Base-by-base conservation (phyloP, 2,113 vertebrate genomes). In the Phaethornis superciliosus region DNA sequence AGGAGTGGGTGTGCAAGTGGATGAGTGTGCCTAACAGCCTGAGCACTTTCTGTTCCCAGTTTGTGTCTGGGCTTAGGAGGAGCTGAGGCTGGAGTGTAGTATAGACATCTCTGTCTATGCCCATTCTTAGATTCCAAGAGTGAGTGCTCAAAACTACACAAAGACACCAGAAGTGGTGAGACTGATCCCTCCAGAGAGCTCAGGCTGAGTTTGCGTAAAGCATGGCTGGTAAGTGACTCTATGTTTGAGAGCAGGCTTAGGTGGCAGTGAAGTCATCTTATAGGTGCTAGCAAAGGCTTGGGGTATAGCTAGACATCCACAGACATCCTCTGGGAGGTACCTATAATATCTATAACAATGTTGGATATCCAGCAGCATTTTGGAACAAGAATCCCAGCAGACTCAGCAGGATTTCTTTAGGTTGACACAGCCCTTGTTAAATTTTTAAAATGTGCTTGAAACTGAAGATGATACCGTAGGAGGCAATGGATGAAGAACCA, bases 1-100 rank as follows among this genome's bases (percentile, higher is more conserved):
- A 13, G 76, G 33, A 64, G 28, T 0, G 0, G 28, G 5, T 63
- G 42, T 51, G 44, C 76, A 51, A 19, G 30, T 2, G 1, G 46
- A 27, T n/a, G n/a, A n/a, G n/a, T n/a, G n/a, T n/a, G n/a, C 55
- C 35, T 30, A 51, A 7, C 9, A 24, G 23, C 33, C 63, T 33
- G 30, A 30, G 33, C 2, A 0, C 40, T 24, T 56, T 55, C 55
- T 33, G 15, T 56, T 79, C 33, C 51, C 5, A 0, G 40, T 71
- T 71, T 49, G 65, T 1, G 1, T 28, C 19, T 47, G 51, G 24
- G 15, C 10, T 79, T 42, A 56, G 49, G 33, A 63, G 60, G 27
- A 55, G 23, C 32, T 37, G n/a, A 40, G 28, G 10, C 24, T 21
- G 49, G 40, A 58, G 28, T 33, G 47, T 12, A 47, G 14, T 47